Evolutionary conservation across 2,113 vertebrate genomes (phyloP), one percentile per base, ranked within the genome.

Genomic region (Bubo blakistoni): DNA sequence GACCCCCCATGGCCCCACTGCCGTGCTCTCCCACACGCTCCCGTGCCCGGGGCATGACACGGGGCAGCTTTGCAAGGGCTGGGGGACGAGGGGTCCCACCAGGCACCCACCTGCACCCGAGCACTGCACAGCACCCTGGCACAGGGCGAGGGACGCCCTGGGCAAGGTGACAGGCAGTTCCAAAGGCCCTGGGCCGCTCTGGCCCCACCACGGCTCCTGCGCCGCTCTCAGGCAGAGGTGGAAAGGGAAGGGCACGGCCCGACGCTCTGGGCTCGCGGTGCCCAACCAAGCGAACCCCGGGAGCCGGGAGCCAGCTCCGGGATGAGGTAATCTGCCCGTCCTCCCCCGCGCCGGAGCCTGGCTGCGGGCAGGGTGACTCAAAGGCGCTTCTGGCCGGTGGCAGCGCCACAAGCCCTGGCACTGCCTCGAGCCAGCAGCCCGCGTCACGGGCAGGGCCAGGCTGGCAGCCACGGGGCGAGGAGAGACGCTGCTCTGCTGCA

Each of bases 281-380:
- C 86, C 92, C 94, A 90, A 30, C 69, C 29, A 38, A 69, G 57
- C 19, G 8, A 55, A 54, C 76, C 91, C 90, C 20, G 46, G 86
- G 95, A 93, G 54, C 54, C 7, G 1, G 67, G 62, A 83, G 27
- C 69, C 0, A 3, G 86, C 81, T 95, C 92, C 91, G 92, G 76
- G 95, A 95, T 97, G 96, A 96, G 94, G 96, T 96, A 95, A 97
- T 95, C 5, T 40, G 80, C 88, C 86, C 8, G 22, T 88, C 80
- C 95, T 93, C 82, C 96, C 78, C 82, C 19, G 12, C 47, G 11
- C 78, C 6, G 2, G 44, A 89, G 81, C 85, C 94, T 86, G 94
- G 90, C 94, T 92, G 79, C 1, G 5, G 92, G 79, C 88, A 93
- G 82, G 62, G 94, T 96, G 96, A 97, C 95, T 96, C 94, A 97